Conservation (phyloP, 2,888 invertebrate species). For the Nephrotoma flavescens region DNA sequence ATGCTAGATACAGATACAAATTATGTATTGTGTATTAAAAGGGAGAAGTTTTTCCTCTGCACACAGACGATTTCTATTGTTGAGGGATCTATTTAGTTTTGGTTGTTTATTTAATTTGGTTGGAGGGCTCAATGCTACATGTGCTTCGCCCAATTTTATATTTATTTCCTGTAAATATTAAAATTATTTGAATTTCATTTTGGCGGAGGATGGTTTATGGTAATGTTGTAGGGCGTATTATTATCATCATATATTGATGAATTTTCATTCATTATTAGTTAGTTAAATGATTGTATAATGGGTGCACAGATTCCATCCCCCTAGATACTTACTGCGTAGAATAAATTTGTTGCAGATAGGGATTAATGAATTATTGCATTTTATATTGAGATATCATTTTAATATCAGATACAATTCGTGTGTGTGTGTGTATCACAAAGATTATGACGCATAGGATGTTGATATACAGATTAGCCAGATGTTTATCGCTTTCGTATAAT, state of each 20-base stretch:
- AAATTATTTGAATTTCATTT: background rate
- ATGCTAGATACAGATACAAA: background rate
- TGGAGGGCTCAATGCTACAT: background rate
- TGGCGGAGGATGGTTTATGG: background rate
- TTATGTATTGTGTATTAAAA: background rate
- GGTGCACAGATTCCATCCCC: background rate
- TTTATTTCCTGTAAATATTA: background rate
- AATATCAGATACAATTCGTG: background rate
- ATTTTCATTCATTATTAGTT: background rate
- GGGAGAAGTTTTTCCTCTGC: background rate
- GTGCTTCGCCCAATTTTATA: background rate
- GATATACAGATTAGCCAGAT: background rate
- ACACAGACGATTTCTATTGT: background rate
- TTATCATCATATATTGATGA: background rate
- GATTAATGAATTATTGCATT: background rate
- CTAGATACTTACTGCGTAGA: background rate
- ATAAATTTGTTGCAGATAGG: background rate
- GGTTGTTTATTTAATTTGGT: background rate
- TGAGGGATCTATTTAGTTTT: background rate
- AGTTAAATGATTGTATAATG: background rate
- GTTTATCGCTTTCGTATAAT: background rate
- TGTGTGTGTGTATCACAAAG: background rate
- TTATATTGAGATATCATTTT: background rate
- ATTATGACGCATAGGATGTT: background rate
- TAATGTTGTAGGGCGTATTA: background rate